Base-by-base conservation (phyloP, 1,140 invertebrate species). In the Cotesia typhae region DNA sequence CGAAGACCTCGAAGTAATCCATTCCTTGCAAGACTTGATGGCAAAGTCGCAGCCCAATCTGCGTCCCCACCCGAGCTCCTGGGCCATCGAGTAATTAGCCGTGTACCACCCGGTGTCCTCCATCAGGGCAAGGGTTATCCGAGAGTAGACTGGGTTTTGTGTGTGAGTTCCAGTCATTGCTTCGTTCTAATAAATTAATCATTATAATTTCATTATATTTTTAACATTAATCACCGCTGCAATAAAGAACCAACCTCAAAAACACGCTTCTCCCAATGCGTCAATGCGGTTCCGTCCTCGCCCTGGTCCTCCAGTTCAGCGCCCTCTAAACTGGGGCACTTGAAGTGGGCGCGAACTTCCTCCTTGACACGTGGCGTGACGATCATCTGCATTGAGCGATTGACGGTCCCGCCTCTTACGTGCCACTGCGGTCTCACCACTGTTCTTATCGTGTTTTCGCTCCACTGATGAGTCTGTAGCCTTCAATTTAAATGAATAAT, bases 141-240 rank as follows among this genome's bases (percentile, higher is more conserved):
- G 88, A 0, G 97, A 99, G 84, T 99, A 99, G 0, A 98, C 95
- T 0, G 97, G 97, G 88, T 98, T 98, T 86, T 99, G 98, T 0
- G 98, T 99, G 82, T 99, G 98, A 0, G 97, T 99, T 0, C 98
- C 98, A 0, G 98, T 99, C 98, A 99, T 99, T 0, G 97, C 97
- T 89, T 99, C 98, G 88, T 99, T 99, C 95, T 98, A 37, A 76
- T 52, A 51, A 35, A 61, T 14, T 35, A 65, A 37, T 51, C 5
- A 63, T 6, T 47, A 10, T 63, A 37, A 14, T n/a, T 57, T 57
- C 4, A 20, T 14, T 14, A 35, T 36, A 35, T 60, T 36, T 6
- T 17, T 20, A 14, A 10, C 14, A 14, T 14, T 14, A 14, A 14
- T 14, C 14, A 14, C 14, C 14, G 14, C 14, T 14, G 14, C 14